Evolutionary conservation across 1,140 invertebrate species (phyloP), one percentile per base, ranked within the genome.

Genomic region (Anadara kagoshimensis): DNA sequence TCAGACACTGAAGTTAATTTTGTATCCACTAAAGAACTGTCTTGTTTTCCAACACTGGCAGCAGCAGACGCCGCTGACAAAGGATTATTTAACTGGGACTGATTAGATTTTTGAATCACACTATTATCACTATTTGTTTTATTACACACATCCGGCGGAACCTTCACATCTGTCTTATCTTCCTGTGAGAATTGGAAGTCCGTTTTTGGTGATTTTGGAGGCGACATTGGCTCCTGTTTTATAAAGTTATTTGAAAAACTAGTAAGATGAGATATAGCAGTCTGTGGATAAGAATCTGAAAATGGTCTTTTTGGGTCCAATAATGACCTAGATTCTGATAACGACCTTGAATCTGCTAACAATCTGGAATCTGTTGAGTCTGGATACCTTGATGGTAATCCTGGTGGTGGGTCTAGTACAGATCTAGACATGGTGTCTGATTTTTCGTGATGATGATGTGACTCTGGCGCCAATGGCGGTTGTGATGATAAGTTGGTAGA

Each of bases 121-220:
- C 29, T 36, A 36, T 36, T 36, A 36, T 36, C 29, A 36, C 29
- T 36, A 36, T 36, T 36, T 36, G 29, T 36, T 36, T 36, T 36
- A 36, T 36, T 36, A 36, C 29, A 36, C 29, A 36, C 29, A 36
- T 36, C 29, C 29, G 29, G 29, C 29, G 7, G 29, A 36, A 36
- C 29, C 7, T 36, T 36, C 2, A 36, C 29, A 36, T 36, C 29
- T 36, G 29, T 36, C 7, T 36, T 36, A 7, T 36, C 29, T 36
- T 36, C 29, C 29, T 36, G 29, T 36, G 29, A 36, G 7, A 36
- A 36, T 36, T 36, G 29, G 29, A 75, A 65, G 89, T 83, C 80
- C 90, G 29, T 36, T 82, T 78, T 79, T 20, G 76, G 77, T 49
- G 88, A 79, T 82, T 73, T 90, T 86, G 72, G 90, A 72, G 78